Evolutionary conservation across 2,797 vertebrate species (phyloP).

Genomic region (Picus viridis): DNA sequence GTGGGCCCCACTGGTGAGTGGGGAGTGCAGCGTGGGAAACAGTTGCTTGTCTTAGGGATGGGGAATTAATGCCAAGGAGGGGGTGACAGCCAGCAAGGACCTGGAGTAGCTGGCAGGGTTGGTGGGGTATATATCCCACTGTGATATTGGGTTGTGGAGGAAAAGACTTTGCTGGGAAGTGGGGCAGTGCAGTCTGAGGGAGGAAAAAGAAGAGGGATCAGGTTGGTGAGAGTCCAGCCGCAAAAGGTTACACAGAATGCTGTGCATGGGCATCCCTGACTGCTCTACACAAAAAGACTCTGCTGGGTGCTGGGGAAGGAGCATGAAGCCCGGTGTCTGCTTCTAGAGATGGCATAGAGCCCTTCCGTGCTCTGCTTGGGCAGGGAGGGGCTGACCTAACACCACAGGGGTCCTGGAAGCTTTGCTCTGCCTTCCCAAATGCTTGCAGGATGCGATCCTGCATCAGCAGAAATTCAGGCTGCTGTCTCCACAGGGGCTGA

Average conservation of each 20-base stretch:
- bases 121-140: not conserved
- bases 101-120: not conserved
- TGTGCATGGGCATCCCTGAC: fast-evolving
- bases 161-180: not conserved
- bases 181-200: fast-evolving
- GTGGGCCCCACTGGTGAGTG: fast-evolving
- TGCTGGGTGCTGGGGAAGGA: not conserved
- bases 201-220: not conserved
- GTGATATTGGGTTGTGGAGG: not conserved
- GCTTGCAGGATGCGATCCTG: not conserved
- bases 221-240: not conserved
- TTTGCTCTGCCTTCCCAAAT: not conserved
- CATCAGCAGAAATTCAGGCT: not conserved
- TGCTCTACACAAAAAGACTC: not conserved
- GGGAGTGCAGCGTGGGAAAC: not conserved
- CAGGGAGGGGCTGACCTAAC: not conserved
- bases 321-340: not conserved
- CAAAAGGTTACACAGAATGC: not conserved
- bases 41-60: fast-evolving
- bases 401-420: not conserved
- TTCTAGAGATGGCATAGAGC: fast-evolving
- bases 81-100: fast-evolving
- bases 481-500: not conserved
- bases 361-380: not conserved
- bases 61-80: not conserved